Evolutionary conservation across 2,797 vertebrate species (phyloP).

Genomic region (Helostoma temminkii): DNA sequence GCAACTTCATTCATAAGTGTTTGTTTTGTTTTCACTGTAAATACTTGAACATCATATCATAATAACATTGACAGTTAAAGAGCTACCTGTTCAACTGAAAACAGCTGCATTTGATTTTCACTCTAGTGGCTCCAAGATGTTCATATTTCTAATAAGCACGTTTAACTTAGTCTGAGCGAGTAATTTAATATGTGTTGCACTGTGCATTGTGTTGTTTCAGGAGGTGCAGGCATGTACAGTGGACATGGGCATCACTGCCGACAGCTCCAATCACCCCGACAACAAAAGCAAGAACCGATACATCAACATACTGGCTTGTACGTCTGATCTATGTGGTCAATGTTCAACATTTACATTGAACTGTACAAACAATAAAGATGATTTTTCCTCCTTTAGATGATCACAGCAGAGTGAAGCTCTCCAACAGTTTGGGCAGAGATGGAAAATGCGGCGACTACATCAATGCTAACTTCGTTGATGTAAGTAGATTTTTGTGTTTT

Average conservation of each 20-base stretch:
- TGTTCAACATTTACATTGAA: neutral
- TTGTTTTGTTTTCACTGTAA: neutral
- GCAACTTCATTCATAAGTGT: neutral
- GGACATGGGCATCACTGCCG: constrained; percentile 92
- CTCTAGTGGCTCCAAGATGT: neutral
- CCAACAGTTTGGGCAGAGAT: constrained; percentile 89
- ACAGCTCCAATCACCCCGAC: constrained; percentile 94
- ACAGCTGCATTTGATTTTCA: neutral
- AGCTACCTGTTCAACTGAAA: neutral
- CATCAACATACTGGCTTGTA: constrained; percentile 97
- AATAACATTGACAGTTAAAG: neutral
- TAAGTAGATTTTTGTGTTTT: constrained; percentile 74
- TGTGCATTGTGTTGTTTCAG: constrained; percentile 72
- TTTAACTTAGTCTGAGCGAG: neutral
- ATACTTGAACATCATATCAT: neutral
- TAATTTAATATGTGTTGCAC: neutral
- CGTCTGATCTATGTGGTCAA: constrained; percentile 8
- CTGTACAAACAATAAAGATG: neutral
- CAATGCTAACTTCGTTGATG: constrained; percentile 97
- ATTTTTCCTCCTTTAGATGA: constrained; percentile 86
- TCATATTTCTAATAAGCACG: neutral
- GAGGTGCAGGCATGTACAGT: constrained; percentile 95
- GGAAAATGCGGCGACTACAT: constrained; percentile 94
- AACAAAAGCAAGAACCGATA: constrained; percentile 99
- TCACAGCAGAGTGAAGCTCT: constrained; percentile 95